phyloP scores from a whole-genome alignment of 2,888 invertebrate genomes.

The Liodrosophila aerea region DNA sequence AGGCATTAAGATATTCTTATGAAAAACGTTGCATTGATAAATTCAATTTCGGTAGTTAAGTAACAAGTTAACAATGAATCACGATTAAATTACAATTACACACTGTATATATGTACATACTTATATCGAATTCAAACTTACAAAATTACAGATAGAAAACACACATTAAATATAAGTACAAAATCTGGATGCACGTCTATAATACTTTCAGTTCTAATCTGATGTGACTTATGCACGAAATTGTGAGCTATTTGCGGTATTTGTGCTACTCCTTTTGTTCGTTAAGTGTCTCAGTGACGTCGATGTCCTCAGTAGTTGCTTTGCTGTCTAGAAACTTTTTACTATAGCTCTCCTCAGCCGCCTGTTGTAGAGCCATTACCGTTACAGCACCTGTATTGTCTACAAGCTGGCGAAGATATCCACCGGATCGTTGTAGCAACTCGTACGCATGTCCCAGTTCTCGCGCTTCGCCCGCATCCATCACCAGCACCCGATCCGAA shows the following conservation, averaged over 20 bases:
- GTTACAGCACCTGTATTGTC: constrained; percentile 87
- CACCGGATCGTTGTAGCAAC: constrained; percentile 84
- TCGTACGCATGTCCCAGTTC: constrained; percentile 91
- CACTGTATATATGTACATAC: constrained; percentile 20
- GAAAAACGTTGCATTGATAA: constrained; percentile 27
- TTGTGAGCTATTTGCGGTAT: constrained; percentile 10
- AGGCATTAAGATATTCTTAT: constrained; percentile 27
- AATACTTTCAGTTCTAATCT: constrained; percentile 64
- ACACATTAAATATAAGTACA: constrained; percentile 50
- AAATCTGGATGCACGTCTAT: constrained; percentile 42
- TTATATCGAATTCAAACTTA: constrained; percentile 30
- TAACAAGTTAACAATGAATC: constrained; percentile 51
- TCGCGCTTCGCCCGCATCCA: constrained; percentile 88
- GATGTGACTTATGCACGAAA: too few species aligned
- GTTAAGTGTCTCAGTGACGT: constrained; percentile 36
- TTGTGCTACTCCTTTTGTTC: constrained; percentile 42
- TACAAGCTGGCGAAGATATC: constrained; percentile 87
- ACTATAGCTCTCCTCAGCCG: constrained; percentile 84
- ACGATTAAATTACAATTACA: constrained; percentile 7
- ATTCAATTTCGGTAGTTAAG: constrained; percentile 25
- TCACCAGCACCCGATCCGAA: constrained; percentile 92
- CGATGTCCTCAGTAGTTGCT: constrained; percentile 41
- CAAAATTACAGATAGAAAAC: constrained; percentile 47
- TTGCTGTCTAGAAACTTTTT: constrained; percentile 49
- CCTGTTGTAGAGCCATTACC: constrained; percentile 84